phyloP scores from a whole-genome alignment of 2,888 invertebrate genomes.

The Harpalus rufipes region DNA sequence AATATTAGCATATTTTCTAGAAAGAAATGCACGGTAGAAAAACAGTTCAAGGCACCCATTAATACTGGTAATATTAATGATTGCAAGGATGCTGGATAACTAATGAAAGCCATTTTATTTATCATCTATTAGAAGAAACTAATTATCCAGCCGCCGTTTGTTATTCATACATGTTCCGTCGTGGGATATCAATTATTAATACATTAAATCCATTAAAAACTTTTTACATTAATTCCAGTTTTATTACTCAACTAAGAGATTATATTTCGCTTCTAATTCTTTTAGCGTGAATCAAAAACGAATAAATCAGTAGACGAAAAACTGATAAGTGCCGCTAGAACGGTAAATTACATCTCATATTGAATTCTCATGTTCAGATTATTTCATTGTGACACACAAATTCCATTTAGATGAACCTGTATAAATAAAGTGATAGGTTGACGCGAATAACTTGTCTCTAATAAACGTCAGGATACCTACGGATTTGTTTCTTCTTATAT shows the following conservation, averaged over 20 bases:
- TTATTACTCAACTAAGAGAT: conserved; percentile 43
- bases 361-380: conserved; percentile 37
- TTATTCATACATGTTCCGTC: conserved; percentile 32
- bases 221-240: conserved; percentile 27
- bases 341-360: conserved; percentile 51
- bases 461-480: conserved; percentile 1
- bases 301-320: conserved; percentile 38
- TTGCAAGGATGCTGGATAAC: conserved; percentile 19
- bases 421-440: conserved; percentile 46
- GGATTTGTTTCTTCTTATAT: conserved; percentile 9
- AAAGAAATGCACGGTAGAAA: conserved; percentile 27
- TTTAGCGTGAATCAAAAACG: conserved; percentile 5
- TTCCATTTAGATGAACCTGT: conserved; percentile 46
- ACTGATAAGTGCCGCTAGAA: background rate
- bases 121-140: conserved; percentile 34
- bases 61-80: conserved; percentile 27
- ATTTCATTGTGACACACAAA: conserved; percentile 51
- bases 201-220: conserved; percentile 45
- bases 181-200: conserved; percentile 39
- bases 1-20: conserved; percentile 26
- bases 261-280: conserved; percentile 45
- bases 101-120: conserved; percentile 39
- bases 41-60: conserved; percentile 31
- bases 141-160: conserved; percentile 33
- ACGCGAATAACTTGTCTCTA: conserved; percentile 20